Conservation (phyloP, 2,888 invertebrate species). For the Camptogramma bilineatum region DNA sequence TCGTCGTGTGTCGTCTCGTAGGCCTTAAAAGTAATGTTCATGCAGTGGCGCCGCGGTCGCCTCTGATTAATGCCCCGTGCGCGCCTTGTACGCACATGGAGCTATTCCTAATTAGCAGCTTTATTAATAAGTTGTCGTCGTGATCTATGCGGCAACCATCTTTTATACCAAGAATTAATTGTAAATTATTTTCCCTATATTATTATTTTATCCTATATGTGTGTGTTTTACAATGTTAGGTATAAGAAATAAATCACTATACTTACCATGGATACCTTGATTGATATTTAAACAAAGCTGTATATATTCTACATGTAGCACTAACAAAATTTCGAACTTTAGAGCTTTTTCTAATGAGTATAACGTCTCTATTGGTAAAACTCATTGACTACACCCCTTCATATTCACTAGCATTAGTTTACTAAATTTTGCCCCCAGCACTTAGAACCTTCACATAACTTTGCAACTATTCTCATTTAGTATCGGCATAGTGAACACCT, state of each 20-base stretch:
- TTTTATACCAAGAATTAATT: too few species aligned
- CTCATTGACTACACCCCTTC: background rate
- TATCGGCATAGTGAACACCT: conserved; percentile 42
- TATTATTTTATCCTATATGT: too few species aligned
- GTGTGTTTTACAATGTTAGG: too few species aligned
- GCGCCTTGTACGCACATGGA: conserved; percentile 50
- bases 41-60: background rate
- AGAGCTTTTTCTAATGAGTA: too few species aligned
- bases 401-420: background rate
- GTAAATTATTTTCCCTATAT: too few species aligned
- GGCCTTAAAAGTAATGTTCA: background rate
- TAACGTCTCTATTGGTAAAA: too few species aligned
- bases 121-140: background rate
- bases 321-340: too few species aligned
- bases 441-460: background rate
- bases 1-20: background rate
- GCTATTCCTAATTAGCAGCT: conserved; percentile 44
- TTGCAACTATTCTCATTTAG: background rate
- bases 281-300: too few species aligned
- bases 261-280: too few species aligned
- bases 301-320: too few species aligned
- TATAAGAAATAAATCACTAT: too few species aligned
- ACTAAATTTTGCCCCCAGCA: conserved; percentile 2
- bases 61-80: background rate
- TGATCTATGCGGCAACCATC: too few species aligned